phyloP scores from a whole-genome alignment of 2,888 invertebrate genomes.

The Cyclophora punctaria region DNA sequence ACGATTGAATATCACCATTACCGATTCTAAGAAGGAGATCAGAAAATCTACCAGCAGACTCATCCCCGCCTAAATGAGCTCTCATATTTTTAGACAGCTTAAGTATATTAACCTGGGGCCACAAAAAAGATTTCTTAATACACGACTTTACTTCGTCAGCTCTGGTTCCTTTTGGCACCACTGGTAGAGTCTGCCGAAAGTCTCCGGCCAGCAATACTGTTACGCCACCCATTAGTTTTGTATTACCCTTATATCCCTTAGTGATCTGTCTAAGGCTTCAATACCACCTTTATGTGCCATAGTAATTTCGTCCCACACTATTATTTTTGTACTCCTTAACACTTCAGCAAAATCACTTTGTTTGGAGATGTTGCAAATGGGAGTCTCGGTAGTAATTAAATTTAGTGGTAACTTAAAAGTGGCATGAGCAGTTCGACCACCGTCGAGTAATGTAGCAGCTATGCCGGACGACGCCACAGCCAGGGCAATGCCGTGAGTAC shows the following conservation, averaged over 20 bases:
- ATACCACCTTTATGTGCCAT: conserved; percentile 18
- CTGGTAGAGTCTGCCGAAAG: conserved; percentile 21
- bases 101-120: conserved; percentile 17
- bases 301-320: neutral
- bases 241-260: conserved; percentile 17
- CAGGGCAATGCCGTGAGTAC: neutral
- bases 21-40: conserved; percentile 8
- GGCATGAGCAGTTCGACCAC: conserved; percentile 16
- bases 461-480: conserved; percentile 15
- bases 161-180: conserved; percentile 14
- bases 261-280: conserved; percentile 20
- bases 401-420: conserved; percentile 7
- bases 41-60: neutral
- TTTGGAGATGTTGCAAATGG: neutral
- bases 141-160: conserved; percentile 14
- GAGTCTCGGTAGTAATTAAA: conserved; percentile 1
- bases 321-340: neutral
- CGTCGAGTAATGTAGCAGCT: conserved; percentile 12
- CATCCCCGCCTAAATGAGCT: conserved; percentile 20
- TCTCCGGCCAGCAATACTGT: conserved; percentile 19
- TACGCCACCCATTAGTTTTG: conserved; percentile 6
- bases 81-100: conserved; percentile 22
- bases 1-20: conserved; percentile 21
- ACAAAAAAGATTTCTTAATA: conserved; percentile 19
- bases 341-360: neutral